These are phyloP conservation scores for Doris montereyensis DNA, from an alignment of 2,888 invertebrate species.

Conservation along the genomic window DNA sequence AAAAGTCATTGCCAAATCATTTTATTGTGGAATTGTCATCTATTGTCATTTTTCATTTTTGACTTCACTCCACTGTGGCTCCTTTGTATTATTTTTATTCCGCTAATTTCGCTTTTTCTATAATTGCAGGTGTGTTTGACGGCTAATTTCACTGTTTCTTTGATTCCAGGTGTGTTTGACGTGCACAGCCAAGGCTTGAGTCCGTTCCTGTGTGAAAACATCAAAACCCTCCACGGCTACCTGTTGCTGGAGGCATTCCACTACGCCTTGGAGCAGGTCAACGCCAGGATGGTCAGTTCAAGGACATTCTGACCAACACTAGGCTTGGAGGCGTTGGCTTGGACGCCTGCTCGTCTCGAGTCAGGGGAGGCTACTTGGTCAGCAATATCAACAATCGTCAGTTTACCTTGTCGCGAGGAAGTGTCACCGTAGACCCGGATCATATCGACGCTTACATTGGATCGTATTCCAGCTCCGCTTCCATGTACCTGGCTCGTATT, in stretches of 20 bases:
- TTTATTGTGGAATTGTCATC: too few species aligned
- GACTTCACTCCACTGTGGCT: too few species aligned
- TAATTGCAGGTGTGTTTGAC: not conserved
- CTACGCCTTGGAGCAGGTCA: conserved; percentile 65
- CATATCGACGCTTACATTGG: conserved; percentile 64
- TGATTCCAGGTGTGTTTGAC: conserved; percentile 66
- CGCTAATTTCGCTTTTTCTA: not conserved
- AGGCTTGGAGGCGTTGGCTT: conserved; percentile 65
- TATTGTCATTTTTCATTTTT: too few species aligned
- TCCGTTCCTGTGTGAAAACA: conserved; percentile 64
- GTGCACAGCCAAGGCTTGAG: conserved; percentile 57
- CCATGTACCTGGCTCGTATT: conserved; percentile 60
- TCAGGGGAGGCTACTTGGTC: conserved; percentile 64
- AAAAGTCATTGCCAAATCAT: too few species aligned
- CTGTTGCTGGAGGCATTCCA: conserved; percentile 69
- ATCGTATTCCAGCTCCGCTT: conserved; percentile 57
- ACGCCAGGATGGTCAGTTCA: conserved; percentile 59
- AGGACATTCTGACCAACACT: conserved; percentile 56
- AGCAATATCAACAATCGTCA: conserved; percentile 65
- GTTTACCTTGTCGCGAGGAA: conserved; percentile 50
- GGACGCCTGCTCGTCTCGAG: conserved; percentile 64
- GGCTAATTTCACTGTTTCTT: not conserved
- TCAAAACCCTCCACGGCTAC: conserved; percentile 65
- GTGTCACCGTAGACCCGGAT: conserved; percentile 48
- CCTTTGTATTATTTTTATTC: not conserved